These are phyloP conservation scores for Caenorhabditis latens DNA, from an alignment of 1,140 invertebrate species.

Conservation along the genomic window DNA sequence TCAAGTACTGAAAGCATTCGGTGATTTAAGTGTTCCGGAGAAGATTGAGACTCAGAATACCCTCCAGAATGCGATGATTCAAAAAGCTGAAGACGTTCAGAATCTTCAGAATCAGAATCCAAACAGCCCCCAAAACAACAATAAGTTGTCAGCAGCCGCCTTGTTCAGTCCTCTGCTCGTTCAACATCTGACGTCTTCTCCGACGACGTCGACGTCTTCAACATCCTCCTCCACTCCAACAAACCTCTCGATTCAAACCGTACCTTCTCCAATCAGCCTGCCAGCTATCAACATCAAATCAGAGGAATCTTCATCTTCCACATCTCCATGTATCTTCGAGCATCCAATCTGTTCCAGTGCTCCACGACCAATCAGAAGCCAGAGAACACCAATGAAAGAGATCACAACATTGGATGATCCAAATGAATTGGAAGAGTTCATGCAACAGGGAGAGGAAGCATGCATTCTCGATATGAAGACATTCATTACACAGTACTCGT, in stretches of 20 bases:
- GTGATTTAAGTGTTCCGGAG: constrained; percentile 25
- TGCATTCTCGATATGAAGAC: constrained; percentile 75
- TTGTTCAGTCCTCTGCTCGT: constrained; percentile 50
- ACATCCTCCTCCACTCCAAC: constrained; percentile 11
- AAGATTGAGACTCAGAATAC: not conserved
- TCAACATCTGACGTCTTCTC: constrained; percentile 56
- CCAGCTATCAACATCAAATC: constrained; percentile 4
- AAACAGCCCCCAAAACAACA: not conserved
- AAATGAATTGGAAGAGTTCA: constrained; percentile 73
- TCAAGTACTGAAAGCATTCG: constrained; percentile 66
- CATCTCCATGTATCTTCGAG: constrained; percentile 8
- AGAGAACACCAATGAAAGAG: constrained; percentile 72
- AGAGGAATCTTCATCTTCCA: not conserved
- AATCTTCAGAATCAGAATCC: not conserved
- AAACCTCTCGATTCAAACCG: constrained; percentile 43
- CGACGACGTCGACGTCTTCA: constrained; percentile 39
- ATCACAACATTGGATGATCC: constrained; percentile 75
- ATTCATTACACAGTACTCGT: constrained; percentile 76
- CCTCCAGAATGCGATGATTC: too few relatives aligned
- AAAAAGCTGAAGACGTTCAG: too few relatives aligned
- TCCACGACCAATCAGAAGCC: constrained; percentile 60
- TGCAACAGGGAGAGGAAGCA: constrained; percentile 72
- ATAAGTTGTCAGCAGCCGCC: not conserved
- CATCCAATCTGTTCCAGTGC: constrained; percentile 54
- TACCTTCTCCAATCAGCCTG: constrained; percentile 45